Evolutionary conservation across 1,140 invertebrate genomes (phyloP), one percentile per base, ranked within the genome.

Genomic region (Goniozus legneri): DNA sequence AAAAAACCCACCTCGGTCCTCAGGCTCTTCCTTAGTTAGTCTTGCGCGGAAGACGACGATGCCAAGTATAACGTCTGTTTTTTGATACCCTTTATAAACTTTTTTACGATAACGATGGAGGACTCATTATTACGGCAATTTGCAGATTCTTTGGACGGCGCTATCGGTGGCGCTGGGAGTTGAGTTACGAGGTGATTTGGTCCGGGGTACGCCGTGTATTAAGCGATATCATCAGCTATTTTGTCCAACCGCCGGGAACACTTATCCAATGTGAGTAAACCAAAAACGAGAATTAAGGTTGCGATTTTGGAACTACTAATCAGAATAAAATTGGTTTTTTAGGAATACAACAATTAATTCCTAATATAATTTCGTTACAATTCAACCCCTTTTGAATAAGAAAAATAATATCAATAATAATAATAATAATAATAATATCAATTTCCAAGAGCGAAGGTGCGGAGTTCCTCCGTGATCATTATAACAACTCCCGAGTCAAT

Each of bases 131-230:
- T 64, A 57, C 56, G 24, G 10, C 4, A 27, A 27, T 53, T 79
- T 82, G 2, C 74, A 93, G 91, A 90, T 92, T 60, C 76, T 92
- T 63, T 93, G 91, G 91, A 91, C 89, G 35, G 89, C 90, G 12
- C 68, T 93, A 50, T 92, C 89, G 13, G 79, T 92, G 56, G 89
- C 89, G 34, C 75, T 92, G 54, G 89, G 89, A 20, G 79, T 91
- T 61, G 89, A 92, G 73, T 80, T 92, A 14, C 81, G 86, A 52
- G 91, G 89, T 45, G 89, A 92, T 71, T 80, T 91, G 42, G 87
- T 92, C 52, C 80, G 86, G 70, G 90, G 91, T 56, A 83, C 89
- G 52, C 91, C 91, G 20, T 95, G 91, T 69, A 88, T 94, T 52
- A 92, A 91, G 70, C 78, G 86, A 56, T 83, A 89, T 65, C 88